These are phyloP conservation scores for Tangara arthus DNA, from an alignment of 2,797 vertebrate genomes.

Conservation along the genomic window DNA sequence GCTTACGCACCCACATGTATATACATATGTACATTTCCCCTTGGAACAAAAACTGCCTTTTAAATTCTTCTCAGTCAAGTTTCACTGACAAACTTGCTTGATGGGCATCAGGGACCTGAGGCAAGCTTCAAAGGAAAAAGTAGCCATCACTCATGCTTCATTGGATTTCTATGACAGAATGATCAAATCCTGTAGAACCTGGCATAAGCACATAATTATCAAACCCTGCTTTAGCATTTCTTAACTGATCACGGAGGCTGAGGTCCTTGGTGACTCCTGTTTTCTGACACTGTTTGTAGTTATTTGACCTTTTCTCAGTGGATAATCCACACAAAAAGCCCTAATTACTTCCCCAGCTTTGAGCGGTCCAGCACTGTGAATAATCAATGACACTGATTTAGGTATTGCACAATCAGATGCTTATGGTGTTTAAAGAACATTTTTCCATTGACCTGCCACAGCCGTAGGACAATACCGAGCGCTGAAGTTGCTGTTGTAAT, in stretches of 20 bases:
- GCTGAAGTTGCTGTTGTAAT: constrained; percentile 78
- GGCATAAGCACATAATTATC: constrained; percentile 84
- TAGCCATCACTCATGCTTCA: constrained; percentile 82
- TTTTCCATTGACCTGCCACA: constrained; percentile 83
- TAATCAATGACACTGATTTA: constrained; percentile 95
- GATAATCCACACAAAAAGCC: constrained; percentile 98
- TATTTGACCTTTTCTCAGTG: constrained; percentile 95
- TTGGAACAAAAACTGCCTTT: constrained; percentile 69
- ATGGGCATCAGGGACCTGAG: constrained; percentile 77
- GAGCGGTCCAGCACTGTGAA: constrained; percentile 84
- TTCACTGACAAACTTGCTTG: constrained; percentile 81
- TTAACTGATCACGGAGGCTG: constrained; percentile 78
- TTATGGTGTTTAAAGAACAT: constrained; percentile 82
- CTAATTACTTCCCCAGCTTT: constrained; percentile 98
- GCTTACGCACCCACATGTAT: neutral
- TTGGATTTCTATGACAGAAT: constrained; percentile 85
- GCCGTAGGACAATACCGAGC: constrained; percentile 76
- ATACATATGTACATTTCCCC: constrained; percentile 35
- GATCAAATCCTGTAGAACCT: constrained; percentile 80
- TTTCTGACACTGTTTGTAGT: constrained; percentile 91
- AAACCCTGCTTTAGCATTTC: constrained; percentile 82
- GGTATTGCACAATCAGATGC: constrained; percentile 91
- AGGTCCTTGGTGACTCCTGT: constrained; percentile 80
- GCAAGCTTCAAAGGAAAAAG: constrained; percentile 76
- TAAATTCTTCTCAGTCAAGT: constrained; percentile 78